Percentiles rank a stretch among this genome's conserved stretches.
Evolutionary conservation across 1,140 invertebrate genomes (phyloP).

Genomic region (Diprion similis): DNA sequence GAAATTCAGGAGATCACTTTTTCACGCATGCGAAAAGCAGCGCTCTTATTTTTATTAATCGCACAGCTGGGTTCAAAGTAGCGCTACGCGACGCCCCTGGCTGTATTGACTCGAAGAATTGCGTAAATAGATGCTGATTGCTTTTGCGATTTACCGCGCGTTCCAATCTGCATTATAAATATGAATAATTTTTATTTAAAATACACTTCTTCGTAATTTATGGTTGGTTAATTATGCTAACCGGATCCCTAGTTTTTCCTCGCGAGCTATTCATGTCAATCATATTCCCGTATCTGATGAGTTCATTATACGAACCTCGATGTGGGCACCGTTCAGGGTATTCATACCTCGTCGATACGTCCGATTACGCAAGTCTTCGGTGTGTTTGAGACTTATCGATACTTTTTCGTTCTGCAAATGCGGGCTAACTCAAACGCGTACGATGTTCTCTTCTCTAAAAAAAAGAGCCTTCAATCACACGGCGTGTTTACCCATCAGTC

Average conservation of each 20-base stretch:
- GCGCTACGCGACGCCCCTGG: not conserved
- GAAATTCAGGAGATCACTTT: too few species aligned
- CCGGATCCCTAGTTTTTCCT: slow-evolving; percentile 7
- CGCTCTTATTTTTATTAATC: too few species aligned
- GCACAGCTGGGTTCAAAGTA: too few species aligned
- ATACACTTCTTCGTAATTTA: not conserved
- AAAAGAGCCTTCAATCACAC: not conserved
- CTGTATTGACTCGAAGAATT: slow-evolving; percentile 5
- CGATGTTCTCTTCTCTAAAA: not conserved
- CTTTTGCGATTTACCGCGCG: not conserved
- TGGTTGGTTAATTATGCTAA: not conserved
- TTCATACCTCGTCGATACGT: too few species aligned
- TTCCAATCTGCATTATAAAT: slow-evolving; percentile 5
- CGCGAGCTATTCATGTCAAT: slow-evolving; percentile 4
- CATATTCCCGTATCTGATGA: not conserved
- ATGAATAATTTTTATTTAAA: slow-evolving; percentile 5
- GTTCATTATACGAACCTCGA: not conserved
- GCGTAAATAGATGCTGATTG: slow-evolving; percentile 7
- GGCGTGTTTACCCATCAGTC: not conserved
- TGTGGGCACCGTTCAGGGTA: not conserved
- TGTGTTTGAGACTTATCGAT: not conserved
- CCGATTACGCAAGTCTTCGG: not conserved
- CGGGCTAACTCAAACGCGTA: not conserved
- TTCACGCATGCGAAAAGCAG: too few species aligned
- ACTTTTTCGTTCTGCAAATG: not conserved